Percentiles rank a stretch among this genome's conserved stretches.
Conservation (phyloP, 2,888 invertebrate genomes). For the Boloria euphrosyne region DNA sequence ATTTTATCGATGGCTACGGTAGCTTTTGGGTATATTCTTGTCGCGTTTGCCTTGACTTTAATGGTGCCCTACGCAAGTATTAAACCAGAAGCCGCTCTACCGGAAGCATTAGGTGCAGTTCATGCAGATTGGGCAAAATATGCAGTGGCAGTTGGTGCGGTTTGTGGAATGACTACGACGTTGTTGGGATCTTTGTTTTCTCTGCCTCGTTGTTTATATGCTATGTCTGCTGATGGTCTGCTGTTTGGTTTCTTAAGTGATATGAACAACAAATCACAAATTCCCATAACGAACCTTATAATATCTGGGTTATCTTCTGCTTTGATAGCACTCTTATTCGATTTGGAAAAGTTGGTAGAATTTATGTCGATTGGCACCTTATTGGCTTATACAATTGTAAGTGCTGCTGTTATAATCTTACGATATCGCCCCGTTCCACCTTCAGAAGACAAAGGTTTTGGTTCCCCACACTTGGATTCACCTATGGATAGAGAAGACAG, state of each 20-base stretch:
- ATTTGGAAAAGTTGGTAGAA: conserved; percentile 94
- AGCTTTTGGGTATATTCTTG: conserved; percentile 89
- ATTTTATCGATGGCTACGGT: conserved; percentile 90
- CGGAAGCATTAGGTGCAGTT: conserved; percentile 89
- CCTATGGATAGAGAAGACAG: conserved; percentile 83
- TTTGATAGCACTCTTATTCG: conserved; percentile 91
- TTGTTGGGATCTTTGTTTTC: conserved; percentile 93
- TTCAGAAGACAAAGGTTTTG: conserved; percentile 73
- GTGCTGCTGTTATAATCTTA: conserved; percentile 93
- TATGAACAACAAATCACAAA: conserved; percentile 90
- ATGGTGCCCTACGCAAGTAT: conserved; percentile 90
- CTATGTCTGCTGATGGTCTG: conserved; percentile 95
- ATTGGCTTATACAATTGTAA: conserved; percentile 94
- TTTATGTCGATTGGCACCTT: conserved; percentile 97
- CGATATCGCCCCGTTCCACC: conserved; percentile 86
- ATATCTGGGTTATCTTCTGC: conserved; percentile 90
- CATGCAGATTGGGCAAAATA: conserved; percentile 93
- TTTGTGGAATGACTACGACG: conserved; percentile 96
- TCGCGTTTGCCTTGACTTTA: conserved; percentile 90
- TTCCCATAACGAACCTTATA: conserved; percentile 88
- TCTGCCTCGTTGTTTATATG: conserved; percentile 92
- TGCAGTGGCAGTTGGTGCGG: conserved; percentile 90
- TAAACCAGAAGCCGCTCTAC: conserved; percentile 89
- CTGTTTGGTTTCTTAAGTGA: conserved; percentile 90
- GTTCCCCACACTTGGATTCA: conserved; percentile 77